phyloP scores from a whole-genome alignment of 2,797 vertebrate genomes.

The Dermochelys coriacea region DNA sequence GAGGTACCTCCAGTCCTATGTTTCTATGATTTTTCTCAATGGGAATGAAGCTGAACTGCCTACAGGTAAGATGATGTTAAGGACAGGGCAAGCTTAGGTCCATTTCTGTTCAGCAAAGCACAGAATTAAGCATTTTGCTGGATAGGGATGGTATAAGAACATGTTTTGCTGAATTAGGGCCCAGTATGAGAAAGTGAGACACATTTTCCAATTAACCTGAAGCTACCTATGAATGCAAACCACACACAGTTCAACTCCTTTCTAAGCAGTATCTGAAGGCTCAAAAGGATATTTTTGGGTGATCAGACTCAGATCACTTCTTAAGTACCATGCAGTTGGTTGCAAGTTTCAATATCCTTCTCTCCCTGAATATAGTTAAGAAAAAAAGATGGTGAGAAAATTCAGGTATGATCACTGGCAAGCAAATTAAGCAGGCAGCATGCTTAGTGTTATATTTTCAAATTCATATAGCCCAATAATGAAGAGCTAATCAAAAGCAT shows the following conservation, averaged over 20 bases:
- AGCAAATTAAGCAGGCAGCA: slow-evolving; percentile 25
- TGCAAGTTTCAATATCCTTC: slow-evolving; percentile 22
- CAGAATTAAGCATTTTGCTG: slow-evolving; percentile 39
- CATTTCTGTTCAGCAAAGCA: slow-evolving; percentile 23
- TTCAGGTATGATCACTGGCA: background rate
- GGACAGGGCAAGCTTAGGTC: slow-evolving; percentile 21
- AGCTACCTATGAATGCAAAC: background rate
- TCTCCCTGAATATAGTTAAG: background rate
- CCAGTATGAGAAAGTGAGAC: slow-evolving; percentile 16
- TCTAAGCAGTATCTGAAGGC: background rate
- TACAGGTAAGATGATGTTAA: slow-evolving; percentile 4
- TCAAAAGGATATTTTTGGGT: slow-evolving; percentile 4
- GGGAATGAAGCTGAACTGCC: slow-evolving; percentile 16
- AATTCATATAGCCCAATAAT: slow-evolving; percentile 4
- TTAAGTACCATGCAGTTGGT: background rate
- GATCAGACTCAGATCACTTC: background rate
- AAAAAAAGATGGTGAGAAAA: slow-evolving; percentile 3
- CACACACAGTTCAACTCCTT: background rate
- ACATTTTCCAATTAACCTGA: slow-evolving; percentile 33
- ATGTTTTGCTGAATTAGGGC: slow-evolving; percentile 29
- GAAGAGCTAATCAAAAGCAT: background rate
- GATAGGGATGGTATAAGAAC: background rate
- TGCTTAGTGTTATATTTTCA: background rate
- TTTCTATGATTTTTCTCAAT: background rate
- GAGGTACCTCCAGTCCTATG: background rate